A percentile compares a stretch with the other conserved stretches of the same genome.
Conservation (phyloP, 2,888 invertebrate species). For the Andricus quercusramuli region DNA sequence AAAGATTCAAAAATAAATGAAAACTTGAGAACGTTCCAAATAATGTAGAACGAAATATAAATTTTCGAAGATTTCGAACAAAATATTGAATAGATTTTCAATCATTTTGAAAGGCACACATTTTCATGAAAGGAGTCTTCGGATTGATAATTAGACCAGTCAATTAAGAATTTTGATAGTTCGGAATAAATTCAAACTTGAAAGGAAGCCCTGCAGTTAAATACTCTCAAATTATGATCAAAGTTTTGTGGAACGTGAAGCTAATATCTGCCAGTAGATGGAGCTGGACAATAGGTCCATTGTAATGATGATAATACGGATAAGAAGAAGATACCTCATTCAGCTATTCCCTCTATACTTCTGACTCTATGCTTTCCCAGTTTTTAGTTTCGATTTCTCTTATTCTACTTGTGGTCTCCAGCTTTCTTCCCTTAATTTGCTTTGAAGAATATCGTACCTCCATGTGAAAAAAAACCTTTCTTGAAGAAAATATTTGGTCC, state of each 20-base stretch:
- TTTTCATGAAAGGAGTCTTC: background rate
- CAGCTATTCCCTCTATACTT: conserved; percentile 17
- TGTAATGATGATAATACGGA: conserved; percentile 35
- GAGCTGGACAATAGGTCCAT: conserved; percentile 24
- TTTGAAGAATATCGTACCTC: background rate
- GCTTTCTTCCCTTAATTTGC: background rate
- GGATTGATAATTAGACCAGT: background rate
- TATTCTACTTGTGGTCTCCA: background rate
- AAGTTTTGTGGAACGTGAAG: conserved; percentile 31
- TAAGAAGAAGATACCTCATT: conserved; percentile 20
- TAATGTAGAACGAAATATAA: no score
- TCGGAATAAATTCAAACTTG: conserved; percentile 24
- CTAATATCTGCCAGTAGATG: conserved; percentile 39
- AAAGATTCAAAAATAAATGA: no score
- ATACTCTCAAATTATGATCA: conserved; percentile 29
- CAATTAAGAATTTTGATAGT: background rate
- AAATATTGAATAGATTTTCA: no score
- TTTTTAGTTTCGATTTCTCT: background rate
- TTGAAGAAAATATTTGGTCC: no score
- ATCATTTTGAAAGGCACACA: no score
- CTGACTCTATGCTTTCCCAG: background rate
- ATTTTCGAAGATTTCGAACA: no score
- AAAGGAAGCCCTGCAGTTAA: conserved; percentile 26
- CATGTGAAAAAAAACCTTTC: fast-evolving
- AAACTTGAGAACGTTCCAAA: no score